phyloP scores from a whole-genome alignment of 2,113 vertebrate genomes.

The Euleptes europaea region DNA sequence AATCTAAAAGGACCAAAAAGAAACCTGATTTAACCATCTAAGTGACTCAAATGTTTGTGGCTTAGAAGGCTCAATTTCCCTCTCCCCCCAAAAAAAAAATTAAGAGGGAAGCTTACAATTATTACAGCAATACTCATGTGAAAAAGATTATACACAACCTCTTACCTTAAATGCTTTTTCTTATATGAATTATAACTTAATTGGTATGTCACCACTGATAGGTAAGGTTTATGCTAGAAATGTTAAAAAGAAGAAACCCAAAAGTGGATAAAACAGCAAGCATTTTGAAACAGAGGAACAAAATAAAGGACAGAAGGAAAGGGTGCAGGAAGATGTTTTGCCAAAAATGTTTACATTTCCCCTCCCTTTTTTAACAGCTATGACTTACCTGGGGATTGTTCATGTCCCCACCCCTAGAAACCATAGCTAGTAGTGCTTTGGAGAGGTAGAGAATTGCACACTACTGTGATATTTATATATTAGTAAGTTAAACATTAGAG shows the following conservation, averaged over 20 bases:
- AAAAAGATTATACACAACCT: neutral
- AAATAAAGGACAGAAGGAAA: neutral
- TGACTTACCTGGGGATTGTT: too few relatives aligned
- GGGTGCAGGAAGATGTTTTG: neutral
- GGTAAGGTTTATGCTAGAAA: conserved; percentile 21
- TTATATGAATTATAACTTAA: conserved; percentile 10
- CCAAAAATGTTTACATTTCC: neutral
- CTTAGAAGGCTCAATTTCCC: conserved; percentile 15
- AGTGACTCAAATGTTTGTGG: conserved; percentile 57
- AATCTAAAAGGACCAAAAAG: conserved; percentile 59
- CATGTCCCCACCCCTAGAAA: neutral
- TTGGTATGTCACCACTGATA: neutral
- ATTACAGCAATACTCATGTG: conserved; percentile 10
- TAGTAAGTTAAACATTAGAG: neutral
- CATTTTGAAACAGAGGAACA: neutral
- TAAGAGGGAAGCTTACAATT: conserved; percentile 40
- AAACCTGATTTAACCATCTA: conserved; percentile 30
- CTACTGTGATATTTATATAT: neutral
- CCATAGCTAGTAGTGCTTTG: too few relatives aligned
- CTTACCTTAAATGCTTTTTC: conserved; percentile 29
- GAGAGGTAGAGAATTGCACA: neutral
- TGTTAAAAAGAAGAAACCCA: neutral
- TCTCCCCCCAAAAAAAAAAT: neutral
- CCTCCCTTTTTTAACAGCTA: too few relatives aligned
- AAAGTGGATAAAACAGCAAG: conserved; percentile 1